Base-by-base conservation (phyloP, 2,113 vertebrate genomes). In the Sialia sialis region DNA sequence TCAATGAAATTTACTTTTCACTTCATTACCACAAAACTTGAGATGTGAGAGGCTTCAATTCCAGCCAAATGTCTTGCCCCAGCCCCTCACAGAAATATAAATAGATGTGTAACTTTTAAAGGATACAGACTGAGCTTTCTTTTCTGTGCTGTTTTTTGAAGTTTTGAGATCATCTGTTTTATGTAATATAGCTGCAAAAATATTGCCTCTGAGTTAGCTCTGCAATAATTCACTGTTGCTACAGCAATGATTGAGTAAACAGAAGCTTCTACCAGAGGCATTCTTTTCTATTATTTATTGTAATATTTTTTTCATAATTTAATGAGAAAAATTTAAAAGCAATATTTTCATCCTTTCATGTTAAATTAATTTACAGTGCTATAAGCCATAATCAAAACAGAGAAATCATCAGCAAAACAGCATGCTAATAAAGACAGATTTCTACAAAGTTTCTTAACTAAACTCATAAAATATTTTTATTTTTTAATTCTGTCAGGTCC, bases 321-420 rank as follows among this genome's bases (percentile, higher is more conserved):
- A 97, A 97, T 97, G 92, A 98, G 96, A 98, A 97, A 79, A 96
- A 97, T 97, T 98, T 93, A 96, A 98, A 98, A 97, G 96, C 79
- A 97, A 97, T 96, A 94, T 97, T 98, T 97, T 97, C 96, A 98
- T 97, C 93, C 95, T 98, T 98, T 98, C 97, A 97, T 97, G 96
- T 98, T 97, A 97, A 98, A 98, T 98, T 97, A 98, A 98, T 97
- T 98, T 98, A 97, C 87, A 97, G 79, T 87, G 91, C 95, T 95
- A 96, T 95, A 94, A 97, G 95, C 95, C 89, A 96, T 94, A 97
- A 97, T 96, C 97, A 98, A 98, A 97, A 96, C 92, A 97, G 90
- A 96, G 92, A 95, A 97, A 96, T 89, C 77, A 95, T 94, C 86
- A 97, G 86, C 83, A 97, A 97, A 97, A 95, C 91, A 94, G 64